These are phyloP conservation scores for Orchestia grillus DNA, from an alignment of 1,140 invertebrate genomes.

Conservation along the genomic window DNA sequence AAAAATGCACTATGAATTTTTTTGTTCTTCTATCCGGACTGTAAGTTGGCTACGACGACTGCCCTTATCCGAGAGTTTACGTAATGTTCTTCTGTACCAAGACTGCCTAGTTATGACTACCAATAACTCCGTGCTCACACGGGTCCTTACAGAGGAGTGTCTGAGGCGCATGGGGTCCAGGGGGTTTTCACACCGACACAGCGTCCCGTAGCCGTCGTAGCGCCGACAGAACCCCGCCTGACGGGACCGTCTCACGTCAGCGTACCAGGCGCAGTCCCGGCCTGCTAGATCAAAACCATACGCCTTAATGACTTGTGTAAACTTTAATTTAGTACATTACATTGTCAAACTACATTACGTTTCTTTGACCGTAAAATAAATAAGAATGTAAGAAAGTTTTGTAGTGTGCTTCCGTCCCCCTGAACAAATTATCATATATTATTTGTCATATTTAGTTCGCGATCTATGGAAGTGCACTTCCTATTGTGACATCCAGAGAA, in stretches of 20 bases:
- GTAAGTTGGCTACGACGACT: background rate
- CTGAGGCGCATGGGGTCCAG: background rate
- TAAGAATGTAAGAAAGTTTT: no score
- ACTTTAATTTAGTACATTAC: background rate
- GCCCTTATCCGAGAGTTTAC: background rate
- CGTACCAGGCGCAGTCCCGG: background rate
- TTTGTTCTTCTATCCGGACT: no score
- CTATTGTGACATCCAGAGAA: no score
- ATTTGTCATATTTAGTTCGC: no score
- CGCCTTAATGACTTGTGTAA: background rate
- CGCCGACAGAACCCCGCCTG: no score
- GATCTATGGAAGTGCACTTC: no score
- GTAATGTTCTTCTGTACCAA: background rate
- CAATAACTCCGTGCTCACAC: background rate
- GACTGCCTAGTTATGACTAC: background rate
- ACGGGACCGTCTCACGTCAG: background rate
- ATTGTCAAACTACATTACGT: no score
- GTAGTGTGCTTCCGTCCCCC: no score
- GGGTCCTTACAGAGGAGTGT: background rate
- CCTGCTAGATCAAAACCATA: background rate
- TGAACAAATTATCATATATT: no score
- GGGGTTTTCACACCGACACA: background rate
- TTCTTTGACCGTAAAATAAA: no score
- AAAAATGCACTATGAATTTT: no score
- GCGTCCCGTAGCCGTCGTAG: slow-evolving; percentile 2